These are phyloP conservation scores for Pantelozetes paolii DNA, from an alignment of 2,888 invertebrate genomes.

Conservation along the genomic window DNA sequence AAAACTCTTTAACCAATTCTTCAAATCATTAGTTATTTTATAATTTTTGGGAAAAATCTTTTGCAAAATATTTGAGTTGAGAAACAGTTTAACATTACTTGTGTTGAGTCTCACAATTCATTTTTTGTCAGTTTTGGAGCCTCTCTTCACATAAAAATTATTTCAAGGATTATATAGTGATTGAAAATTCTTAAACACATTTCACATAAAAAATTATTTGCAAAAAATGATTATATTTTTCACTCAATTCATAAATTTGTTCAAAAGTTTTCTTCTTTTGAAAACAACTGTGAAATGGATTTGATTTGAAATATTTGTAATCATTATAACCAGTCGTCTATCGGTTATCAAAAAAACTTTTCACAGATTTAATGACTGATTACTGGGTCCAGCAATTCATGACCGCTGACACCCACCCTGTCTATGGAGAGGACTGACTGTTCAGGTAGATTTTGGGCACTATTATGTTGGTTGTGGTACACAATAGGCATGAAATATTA, in stretches of 20 bases:
- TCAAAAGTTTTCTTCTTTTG: background rate
- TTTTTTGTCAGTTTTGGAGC: slow-evolving; percentile 28
- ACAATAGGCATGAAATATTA: slow-evolving; percentile 34
- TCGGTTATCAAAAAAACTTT: slow-evolving; percentile 21
- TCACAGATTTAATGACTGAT: slow-evolving; percentile 34
- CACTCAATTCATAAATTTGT: background rate
- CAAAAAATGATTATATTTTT: background rate
- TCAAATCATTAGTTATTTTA: background rate
- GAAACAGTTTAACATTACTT: background rate
- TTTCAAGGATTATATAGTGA: slow-evolving; percentile 27
- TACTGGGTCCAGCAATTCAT: slow-evolving; percentile 28
- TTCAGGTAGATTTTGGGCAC: background rate
- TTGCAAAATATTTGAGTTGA: background rate
- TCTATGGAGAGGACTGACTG: background rate
- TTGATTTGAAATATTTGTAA: background rate
- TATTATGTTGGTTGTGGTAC: background rate
- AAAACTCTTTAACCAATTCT: slow-evolving; percentile 14
- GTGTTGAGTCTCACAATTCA: slow-evolving; percentile 17
- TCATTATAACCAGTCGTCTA: background rate
- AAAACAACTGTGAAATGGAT: background rate
- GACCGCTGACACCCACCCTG: slow-evolving; percentile 30
- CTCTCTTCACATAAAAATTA: background rate
- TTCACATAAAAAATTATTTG: background rate
- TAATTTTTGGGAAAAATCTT: slow-evolving; percentile 8
- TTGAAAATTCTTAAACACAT: background rate